Evolutionary conservation across 2,113 vertebrate species (phyloP), one percentile per base, ranked within the genome.

Genomic region (Casuarius casuarius): DNA sequence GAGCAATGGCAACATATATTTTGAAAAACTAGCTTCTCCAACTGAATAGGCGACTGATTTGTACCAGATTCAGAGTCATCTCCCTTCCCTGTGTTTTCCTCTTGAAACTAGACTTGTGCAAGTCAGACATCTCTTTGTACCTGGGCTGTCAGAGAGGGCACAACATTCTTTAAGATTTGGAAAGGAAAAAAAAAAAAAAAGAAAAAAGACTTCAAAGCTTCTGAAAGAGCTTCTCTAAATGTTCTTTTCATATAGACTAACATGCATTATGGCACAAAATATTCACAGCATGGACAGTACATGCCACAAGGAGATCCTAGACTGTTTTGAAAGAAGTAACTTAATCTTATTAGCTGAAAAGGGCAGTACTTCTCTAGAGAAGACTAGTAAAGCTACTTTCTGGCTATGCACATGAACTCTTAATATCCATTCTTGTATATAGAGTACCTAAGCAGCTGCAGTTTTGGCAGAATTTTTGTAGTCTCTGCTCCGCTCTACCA

Each of bases 371-470:
- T 81, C 49, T 38, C 1, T 1, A n/a, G 46, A 26, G 29, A 91
- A 18, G 25, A 33, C 8, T 16, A 38, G 28, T 56, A 42, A 81
- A 92, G 61, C 3, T 1, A 9, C 49, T 67, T n/a, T 61, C 44
- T 15, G 42, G 31, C 17, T 71, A 7, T 0, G 0, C 54, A 7
- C 5, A 3, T 28, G 46, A 80, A 35, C 23, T 56, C 86, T 42
- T 2, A 2, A 1, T 46, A n/a, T n/a, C 9, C 3, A 1, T 81
- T 82, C 15, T 10, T 59, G 7, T 35, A 8, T 49, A 44, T 13
- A 35, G 38, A 0, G 6, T 13, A 38, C 40, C 17, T 59, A 20
- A 74, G 58, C 18, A 83, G 33, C 18, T 77, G 46, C 49, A 46
- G 33, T 86, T 93, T 84, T 54, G 51, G n/a, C 38, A 85, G 16